These are phyloP conservation scores for Dendrolimus houi DNA, from an alignment of 2,888 invertebrate species.

Conservation along the genomic window DNA sequence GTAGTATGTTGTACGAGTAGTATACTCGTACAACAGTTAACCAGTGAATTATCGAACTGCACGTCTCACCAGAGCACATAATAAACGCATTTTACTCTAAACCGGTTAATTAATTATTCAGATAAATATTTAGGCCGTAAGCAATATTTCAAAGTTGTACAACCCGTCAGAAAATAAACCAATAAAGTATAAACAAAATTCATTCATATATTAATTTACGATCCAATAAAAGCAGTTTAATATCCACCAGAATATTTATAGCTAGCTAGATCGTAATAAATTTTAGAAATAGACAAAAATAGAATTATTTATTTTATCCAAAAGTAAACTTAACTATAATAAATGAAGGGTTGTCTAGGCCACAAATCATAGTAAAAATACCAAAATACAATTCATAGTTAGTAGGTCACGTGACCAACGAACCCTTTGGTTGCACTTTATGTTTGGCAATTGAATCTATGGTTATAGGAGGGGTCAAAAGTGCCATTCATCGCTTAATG, in stretches of 20 bases:
- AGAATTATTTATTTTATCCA: conserved; percentile 19
- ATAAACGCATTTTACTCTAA: too few relatives aligned
- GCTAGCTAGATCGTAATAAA: conserved; percentile 18
- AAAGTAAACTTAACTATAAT: conserved; percentile 21
- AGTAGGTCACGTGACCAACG: conserved; percentile 7
- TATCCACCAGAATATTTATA: conserved; percentile 36
- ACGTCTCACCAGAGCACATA: too few relatives aligned
- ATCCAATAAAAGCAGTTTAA: conserved; percentile 42
- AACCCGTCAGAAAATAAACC: conserved; percentile 3
- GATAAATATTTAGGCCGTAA: conserved; percentile 2
- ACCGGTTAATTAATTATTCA: conserved; percentile 2
- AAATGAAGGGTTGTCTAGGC: conserved; percentile 1
- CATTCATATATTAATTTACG: conserved; percentile 47
- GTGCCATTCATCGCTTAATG: background rate
- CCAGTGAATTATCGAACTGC: too few relatives aligned
- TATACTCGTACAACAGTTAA: too few relatives aligned
- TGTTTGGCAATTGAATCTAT: background rate
- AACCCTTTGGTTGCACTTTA: background rate
- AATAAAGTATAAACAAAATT: conserved; percentile 11
- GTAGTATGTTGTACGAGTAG: too few relatives aligned
- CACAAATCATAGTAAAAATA: conserved; percentile 6
- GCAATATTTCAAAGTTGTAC: background rate
- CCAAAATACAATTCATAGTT: conserved; percentile 3
- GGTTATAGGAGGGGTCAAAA: conserved; percentile 1
- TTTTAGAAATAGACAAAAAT: conserved; percentile 28